phyloP scores from a whole-genome alignment of 1,140 invertebrate species.

The Pogonomyrmex californicus region DNA sequence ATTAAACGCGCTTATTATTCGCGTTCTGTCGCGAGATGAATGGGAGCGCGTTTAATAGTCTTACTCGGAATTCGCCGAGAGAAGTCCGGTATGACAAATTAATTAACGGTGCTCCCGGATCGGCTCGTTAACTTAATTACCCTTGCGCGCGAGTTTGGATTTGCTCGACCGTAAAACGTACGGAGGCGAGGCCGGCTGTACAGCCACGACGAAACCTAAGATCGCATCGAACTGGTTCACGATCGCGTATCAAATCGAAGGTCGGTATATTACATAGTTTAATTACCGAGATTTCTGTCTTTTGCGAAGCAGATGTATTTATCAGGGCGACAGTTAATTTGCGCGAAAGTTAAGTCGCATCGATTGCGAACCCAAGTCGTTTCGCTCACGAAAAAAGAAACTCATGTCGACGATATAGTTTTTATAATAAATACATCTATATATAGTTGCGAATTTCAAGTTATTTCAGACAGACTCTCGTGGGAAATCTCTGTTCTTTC shows the following conservation, averaged over 20 bases:
- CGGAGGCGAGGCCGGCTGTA: constrained; percentile 32
- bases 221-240: constrained; percentile 22
- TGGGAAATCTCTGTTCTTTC: not conserved
- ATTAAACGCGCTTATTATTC: constrained; percentile 45
- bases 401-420: not conserved
- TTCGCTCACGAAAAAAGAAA: not conserved
- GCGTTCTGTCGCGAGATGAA: constrained; percentile 13
- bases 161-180: constrained; percentile 36
- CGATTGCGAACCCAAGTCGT: not conserved
- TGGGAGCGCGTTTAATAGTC: constrained; percentile 17
- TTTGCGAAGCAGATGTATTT: not conserved
- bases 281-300: constrained; percentile 21
- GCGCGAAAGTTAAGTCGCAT: not conserved
- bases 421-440: not conserved
- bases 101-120: constrained; percentile 64
- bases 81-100: constrained; percentile 53
- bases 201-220: not conserved
- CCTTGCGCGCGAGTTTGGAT: constrained; percentile 27
- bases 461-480: not conserved
- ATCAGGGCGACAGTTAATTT: not conserved
- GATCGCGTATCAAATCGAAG: not conserved
- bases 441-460: not conserved
- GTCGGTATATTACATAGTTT: constrained; percentile 24
- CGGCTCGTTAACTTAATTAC: constrained; percentile 61
- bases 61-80: constrained; percentile 55